Conservation (phyloP, 2,888 invertebrate species). For the Mesorhabditis belari region DNA sequence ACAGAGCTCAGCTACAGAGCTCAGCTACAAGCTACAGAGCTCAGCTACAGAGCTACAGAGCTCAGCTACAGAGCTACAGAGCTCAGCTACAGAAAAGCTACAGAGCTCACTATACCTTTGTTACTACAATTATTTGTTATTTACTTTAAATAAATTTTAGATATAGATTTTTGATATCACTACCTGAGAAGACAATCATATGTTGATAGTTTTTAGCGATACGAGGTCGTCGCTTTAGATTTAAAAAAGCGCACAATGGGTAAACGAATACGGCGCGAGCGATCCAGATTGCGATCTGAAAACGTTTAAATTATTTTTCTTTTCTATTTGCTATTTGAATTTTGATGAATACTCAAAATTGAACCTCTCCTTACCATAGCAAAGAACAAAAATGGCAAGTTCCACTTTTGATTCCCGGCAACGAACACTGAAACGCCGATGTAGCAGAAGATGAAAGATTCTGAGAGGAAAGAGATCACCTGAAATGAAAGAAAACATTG, state of each 20-base stretch:
- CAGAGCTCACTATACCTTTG: too few relatives aligned
- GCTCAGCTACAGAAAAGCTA: too few relatives aligned
- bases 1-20: too few relatives aligned
- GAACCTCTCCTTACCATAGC: slow-evolving; percentile 71
- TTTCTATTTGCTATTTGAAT: too few relatives aligned
- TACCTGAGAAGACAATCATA: slow-evolving; percentile 91
- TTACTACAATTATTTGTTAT: too few relatives aligned
- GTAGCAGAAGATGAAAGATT: slow-evolving; percentile 96
- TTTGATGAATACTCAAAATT: neutral
- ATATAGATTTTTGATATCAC: too few relatives aligned
- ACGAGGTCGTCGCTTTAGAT: slow-evolving; percentile 81
- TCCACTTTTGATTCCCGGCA: slow-evolving; percentile 65
- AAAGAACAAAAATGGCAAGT: slow-evolving; percentile 80
- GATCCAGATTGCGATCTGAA: slow-evolving; percentile 77
- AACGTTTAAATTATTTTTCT: neutral
- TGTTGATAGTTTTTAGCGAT: slow-evolving; percentile 90
- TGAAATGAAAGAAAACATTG: slow-evolving; percentile 62
- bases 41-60: too few relatives aligned
- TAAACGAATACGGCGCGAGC: slow-evolving; percentile 85
- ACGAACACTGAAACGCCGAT: slow-evolving; percentile 93
- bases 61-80: too few relatives aligned
- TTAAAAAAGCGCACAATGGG: slow-evolving; percentile 82
- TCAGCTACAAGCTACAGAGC: too few relatives aligned
- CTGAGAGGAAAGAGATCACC: slow-evolving; percentile 86
- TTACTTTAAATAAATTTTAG: too few relatives aligned